A percentile compares a stretch with the other conserved stretches of the same genome.
phyloP scores from a whole-genome alignment of 2,888 invertebrate genomes.

The Aricia artaxerxes region DNA sequence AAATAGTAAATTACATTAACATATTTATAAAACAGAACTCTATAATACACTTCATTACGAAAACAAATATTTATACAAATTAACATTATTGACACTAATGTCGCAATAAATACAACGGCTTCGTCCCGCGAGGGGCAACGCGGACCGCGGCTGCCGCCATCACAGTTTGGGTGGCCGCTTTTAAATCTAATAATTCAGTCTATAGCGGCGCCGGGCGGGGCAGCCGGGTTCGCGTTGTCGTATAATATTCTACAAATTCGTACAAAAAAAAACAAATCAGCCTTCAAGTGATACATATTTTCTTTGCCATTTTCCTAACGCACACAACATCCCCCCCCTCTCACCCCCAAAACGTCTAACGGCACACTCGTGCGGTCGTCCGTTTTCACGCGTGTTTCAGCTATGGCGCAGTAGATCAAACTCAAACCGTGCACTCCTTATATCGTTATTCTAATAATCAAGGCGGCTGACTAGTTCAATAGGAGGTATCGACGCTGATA shows the following conservation, averaged over 20 bases:
- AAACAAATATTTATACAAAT: slow-evolving; percentile 32
- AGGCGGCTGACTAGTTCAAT: slow-evolving; percentile 30
- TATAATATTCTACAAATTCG: slow-evolving; percentile 32
- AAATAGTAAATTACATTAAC: slow-evolving; percentile 28
- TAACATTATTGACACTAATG: slow-evolving; percentile 28
- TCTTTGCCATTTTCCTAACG: slow-evolving; percentile 53
- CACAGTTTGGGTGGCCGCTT: slow-evolving; percentile 35
- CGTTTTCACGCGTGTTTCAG: background rate
- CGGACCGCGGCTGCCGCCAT: slow-evolving; percentile 27
- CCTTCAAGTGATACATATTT: slow-evolving; percentile 61
- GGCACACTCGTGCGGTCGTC: background rate
- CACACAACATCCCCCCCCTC: slow-evolving; percentile 41
- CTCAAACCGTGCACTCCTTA: slow-evolving; percentile 3
- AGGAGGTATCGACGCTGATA: slow-evolving; percentile 28
- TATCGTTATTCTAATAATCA: slow-evolving; percentile 27
- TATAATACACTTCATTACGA: slow-evolving; percentile 30
- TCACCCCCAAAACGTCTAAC: background rate
- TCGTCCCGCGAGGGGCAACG: slow-evolving; percentile 7
- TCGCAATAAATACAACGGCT: slow-evolving; percentile 32
- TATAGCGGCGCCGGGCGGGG: slow-evolving; percentile 40
- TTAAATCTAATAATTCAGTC: slow-evolving; percentile 44
- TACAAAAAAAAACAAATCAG: slow-evolving; percentile 59
- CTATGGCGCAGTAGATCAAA: slow-evolving; percentile 15
- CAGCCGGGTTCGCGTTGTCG: slow-evolving; percentile 33
- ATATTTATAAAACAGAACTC: slow-evolving; percentile 28